Base-by-base conservation (phyloP, 2,113 vertebrate genomes). In the Promerops cafer region DNA sequence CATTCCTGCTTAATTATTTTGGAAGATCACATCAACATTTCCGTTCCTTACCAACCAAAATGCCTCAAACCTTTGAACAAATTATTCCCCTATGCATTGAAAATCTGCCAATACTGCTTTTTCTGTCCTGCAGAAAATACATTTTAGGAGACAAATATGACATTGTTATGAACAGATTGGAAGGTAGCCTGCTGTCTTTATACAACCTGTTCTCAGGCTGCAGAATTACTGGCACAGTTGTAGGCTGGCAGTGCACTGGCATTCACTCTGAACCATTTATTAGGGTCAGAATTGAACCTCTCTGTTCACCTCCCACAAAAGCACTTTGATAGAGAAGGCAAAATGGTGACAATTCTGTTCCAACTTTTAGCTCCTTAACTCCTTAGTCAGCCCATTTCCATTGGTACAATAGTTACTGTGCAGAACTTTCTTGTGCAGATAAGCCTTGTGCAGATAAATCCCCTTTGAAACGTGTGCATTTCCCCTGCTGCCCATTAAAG, bases 1-100 rank as follows among this genome's bases (percentile, higher is more conserved):
- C 19, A 69, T 91, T 91, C 78, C 50, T 70, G n/a, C 56, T 61
- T 94, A 89, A 87, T 59, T 72, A 66, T 65, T 95, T 91, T 93
- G 64, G 60, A 91, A 89, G 47, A 87, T 45, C 37, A 53, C n/a
- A n/a, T 81, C 21, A 69, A 52, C 5, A 7, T 78, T 84, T 91
- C 60, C 87, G 10, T 82, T 95, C 31, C 31, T 87, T 93, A 94
- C 56, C 11, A 42, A 87, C 33, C 22, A 91, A 72, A 81, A 60
- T 81, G 57, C 54, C 52, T 72, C 37, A 60, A 90, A 70, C 30
- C 26, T 89, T 87, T 78, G 45, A 74, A 77, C 26, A 75, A 65
- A 87, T 17, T 83, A 69, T 83, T 94, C 64, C 19, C 65, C 64
- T 50, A 20, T 69, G n/a, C 13, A 35, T 35, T 83, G 64, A 86